These are phyloP conservation scores for Sterrhoptilus dennistouni DNA, from an alignment of 2,113 vertebrate genomes.

Conservation along the genomic window DNA sequence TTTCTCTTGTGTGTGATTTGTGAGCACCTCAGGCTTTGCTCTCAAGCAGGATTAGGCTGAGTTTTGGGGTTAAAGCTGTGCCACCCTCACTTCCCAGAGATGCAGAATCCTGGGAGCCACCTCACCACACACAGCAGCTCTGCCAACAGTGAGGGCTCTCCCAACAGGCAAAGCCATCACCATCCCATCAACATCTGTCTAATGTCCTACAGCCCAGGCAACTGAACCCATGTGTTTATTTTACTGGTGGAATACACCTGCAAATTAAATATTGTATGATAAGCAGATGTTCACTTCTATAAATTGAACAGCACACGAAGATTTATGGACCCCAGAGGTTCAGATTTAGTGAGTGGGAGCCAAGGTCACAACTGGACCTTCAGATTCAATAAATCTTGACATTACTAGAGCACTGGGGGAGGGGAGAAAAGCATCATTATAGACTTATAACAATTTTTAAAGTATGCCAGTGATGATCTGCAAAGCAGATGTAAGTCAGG, in stretches of 20 bases:
- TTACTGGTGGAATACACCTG: slow-evolving; percentile 74
- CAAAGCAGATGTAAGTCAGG: slow-evolving; percentile 70
- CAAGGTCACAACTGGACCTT: slow-evolving; percentile 71
- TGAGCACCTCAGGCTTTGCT: neutral
- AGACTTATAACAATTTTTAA: slow-evolving; percentile 62
- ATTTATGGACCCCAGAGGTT: slow-evolving; percentile 66
- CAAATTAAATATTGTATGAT: slow-evolving; percentile 64
- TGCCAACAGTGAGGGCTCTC: neutral
- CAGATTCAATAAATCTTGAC: slow-evolving; percentile 75
- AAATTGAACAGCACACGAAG: slow-evolving; percentile 61
- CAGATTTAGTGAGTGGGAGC: slow-evolving; percentile 59
- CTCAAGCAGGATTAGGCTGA: neutral
- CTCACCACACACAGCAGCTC: neutral
- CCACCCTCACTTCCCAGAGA: neutral
- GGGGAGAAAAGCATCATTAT: slow-evolving; percentile 33
- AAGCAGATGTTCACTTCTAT: slow-evolving; percentile 71
- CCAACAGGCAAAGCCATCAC: neutral
- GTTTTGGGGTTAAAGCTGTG: neutral
- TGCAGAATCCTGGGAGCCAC: neutral
- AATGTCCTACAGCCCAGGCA: neutral
- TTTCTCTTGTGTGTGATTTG: neutral
- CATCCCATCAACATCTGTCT: slow-evolving; percentile 39
- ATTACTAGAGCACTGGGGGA: slow-evolving; percentile 15
- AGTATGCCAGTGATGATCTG: slow-evolving; percentile 64
- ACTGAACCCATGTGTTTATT: slow-evolving; percentile 57